phyloP scores from a whole-genome alignment of 2,888 invertebrate species.

The Rotaria magnacalcarata region DNA sequence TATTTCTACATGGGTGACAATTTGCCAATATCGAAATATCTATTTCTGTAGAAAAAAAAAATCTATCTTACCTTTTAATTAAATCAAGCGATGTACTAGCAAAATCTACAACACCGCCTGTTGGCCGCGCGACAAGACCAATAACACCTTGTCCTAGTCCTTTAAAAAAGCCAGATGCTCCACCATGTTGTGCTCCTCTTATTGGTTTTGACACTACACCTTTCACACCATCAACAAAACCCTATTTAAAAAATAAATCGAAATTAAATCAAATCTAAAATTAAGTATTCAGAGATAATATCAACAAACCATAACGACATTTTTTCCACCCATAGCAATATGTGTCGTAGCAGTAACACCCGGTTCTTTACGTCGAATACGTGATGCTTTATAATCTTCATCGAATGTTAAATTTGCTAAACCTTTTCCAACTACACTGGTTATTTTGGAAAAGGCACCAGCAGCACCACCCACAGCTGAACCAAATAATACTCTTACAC shows the following conservation, averaged over 20 bases:
- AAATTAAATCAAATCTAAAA: slow-evolving; percentile 84
- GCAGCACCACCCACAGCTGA: slow-evolving; percentile 96
- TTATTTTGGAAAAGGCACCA: slow-evolving; percentile 80
- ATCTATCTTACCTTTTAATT: neutral
- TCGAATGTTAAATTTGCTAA: slow-evolving; percentile 89
- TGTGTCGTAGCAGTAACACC: neutral
- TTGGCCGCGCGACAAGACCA: slow-evolving; percentile 95
- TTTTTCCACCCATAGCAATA: slow-evolving; percentile 34
- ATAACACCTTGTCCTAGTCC: slow-evolving; percentile 67
- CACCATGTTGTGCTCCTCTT: slow-evolving; percentile 58
- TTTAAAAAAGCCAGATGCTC: neutral
- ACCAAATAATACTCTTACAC: slow-evolving; percentile 86
- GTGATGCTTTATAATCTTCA: slow-evolving; percentile 84
- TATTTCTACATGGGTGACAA: too few relatives aligned
- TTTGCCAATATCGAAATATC: too few relatives aligned
- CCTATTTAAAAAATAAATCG: slow-evolving; percentile 82
- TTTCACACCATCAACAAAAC: slow-evolving; percentile 83
- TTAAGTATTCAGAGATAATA: slow-evolving; percentile 88
- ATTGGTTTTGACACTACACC: slow-evolving; percentile 90
- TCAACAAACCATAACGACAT: slow-evolving; percentile 67
- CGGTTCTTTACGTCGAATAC: slow-evolving; percentile 21
- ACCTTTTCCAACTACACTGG: slow-evolving; percentile 70
- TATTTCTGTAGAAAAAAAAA: too few relatives aligned
- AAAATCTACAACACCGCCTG: slow-evolving; percentile 80
- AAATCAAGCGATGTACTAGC: slow-evolving; percentile 1